Conservation (phyloP, 2,797 vertebrate genomes). For the Sebastes steindachneri region DNA sequence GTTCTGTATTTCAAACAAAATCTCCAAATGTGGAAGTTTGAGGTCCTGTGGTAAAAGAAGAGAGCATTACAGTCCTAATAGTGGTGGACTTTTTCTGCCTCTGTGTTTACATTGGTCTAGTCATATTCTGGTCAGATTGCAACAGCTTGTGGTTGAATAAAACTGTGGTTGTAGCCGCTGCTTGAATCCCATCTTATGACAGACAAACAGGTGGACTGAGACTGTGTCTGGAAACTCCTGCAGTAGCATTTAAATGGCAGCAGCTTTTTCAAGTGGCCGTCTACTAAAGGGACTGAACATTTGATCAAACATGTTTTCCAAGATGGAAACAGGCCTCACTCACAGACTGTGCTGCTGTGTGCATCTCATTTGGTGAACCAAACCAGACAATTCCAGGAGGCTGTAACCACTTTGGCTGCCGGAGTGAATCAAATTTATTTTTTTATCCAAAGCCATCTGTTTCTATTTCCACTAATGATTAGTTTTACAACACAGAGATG, state of each 20-base stretch:
- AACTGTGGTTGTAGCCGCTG: conserved; percentile 63
- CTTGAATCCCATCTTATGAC: conserved; percentile 53
- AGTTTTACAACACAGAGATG: not conserved
- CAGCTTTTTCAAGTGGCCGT: conserved; percentile 44
- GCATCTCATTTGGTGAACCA: conserved; percentile 15
- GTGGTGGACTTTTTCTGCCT: conserved; percentile 52
- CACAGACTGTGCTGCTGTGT: conserved; percentile 41
- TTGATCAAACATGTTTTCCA: conserved; percentile 54
- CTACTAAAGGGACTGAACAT: conserved; percentile 45
- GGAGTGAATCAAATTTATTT: conserved; percentile 8
- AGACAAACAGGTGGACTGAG: conserved; percentile 81
- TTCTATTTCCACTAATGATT: conserved; percentile 19
- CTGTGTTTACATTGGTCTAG: conserved; percentile 68
- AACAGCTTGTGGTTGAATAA: conserved; percentile 71
- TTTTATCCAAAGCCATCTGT: conserved; percentile 12
- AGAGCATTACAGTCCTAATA: conserved; percentile 74
- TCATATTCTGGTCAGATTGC: conserved; percentile 72
- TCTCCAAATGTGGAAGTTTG: conserved; percentile 74
- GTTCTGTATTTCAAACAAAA: conserved; percentile 77
- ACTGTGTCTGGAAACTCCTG: conserved; percentile 72
- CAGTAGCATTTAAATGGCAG: conserved; percentile 52
- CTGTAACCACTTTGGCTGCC: conserved; percentile 24
- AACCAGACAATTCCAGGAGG: conserved; percentile 36
- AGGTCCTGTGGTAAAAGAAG: conserved; percentile 71
- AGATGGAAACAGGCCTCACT: conserved; percentile 42